Evolutionary conservation across 2,888 invertebrate species (phyloP), one percentile per base, ranked within the genome.

Genomic region (Andrena fulva): DNA sequence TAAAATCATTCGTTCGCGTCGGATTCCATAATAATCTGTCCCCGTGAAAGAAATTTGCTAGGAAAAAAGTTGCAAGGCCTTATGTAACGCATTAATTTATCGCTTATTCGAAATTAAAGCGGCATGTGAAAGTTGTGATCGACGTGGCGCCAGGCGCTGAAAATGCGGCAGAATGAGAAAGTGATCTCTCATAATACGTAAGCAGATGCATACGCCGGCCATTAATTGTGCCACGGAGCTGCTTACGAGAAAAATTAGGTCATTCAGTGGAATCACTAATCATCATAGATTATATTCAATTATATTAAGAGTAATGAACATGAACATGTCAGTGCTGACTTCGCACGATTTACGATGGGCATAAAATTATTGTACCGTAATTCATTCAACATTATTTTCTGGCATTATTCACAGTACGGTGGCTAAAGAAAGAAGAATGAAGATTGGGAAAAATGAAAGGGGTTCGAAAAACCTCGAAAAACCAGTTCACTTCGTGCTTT

Each of bases 51-150:
- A 24, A 16, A 6, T 2, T 7, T 7, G 12, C 7, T n/a, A 31
- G 4, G 3, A 52, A 73, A 50, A 62, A 71, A 16, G 48, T 48
- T 66, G 31, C 8, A 8, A 0, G 10, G 2, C 1, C 70, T 86
- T 86, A 80, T 60, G 75, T 80, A 87, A 87, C 62, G 35, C 56
- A 33, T 33, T 62, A 50, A 85, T 80, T 87, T 86, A 89, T 91
- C 89, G 87, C 89, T 90, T 89, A 91, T 89, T 89, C 85, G 86
- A 90, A 91, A 90, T 91, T 91, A 91, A 90, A 88, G 87, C 82
- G 89, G 91, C 91, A 92, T 90, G 92, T 91, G 92, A 92, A 92
- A 92, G 92, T 92, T 72, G 73, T 82, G 82, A 83, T 84, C 84
- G 67, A 67, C 79, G 76, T 81, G 83, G 81, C 84, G 86, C 84